Conservation (phyloP, 2,797 vertebrate genomes). For the Petrocephalus schoutedeni region DNA sequence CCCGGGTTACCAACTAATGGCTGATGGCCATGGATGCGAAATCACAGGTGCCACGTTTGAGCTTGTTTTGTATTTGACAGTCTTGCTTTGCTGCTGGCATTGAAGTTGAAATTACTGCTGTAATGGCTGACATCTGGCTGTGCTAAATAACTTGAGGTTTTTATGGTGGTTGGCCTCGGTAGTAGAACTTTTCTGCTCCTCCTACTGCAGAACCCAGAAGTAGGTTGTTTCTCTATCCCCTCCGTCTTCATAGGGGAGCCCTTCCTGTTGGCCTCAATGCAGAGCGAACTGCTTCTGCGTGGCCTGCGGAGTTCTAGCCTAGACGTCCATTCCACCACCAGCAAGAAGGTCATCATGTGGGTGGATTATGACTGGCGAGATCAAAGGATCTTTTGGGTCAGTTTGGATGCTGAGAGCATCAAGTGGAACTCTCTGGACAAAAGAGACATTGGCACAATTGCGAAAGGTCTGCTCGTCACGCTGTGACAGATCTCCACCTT, state of each 20-base stretch:
- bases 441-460: conserved; percentile 64
- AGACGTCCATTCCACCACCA: conserved; percentile 56
- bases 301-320: conserved; percentile 65
- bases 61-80: background rate
- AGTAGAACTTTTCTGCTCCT: background rate
- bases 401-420: conserved; percentile 76
- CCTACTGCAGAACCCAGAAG: background rate
- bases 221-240: background rate
- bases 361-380: conserved; percentile 76
- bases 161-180: background rate
- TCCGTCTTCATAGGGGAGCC: conserved; percentile 66
- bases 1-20: conserved; percentile 73
- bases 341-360: conserved; percentile 68
- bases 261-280: conserved; percentile 71
- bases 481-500: background rate
- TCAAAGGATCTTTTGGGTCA: conserved; percentile 80
- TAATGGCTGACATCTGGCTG: background rate
- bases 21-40: conserved; percentile 72
- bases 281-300: conserved; percentile 69
- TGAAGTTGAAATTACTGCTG: background rate
- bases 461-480: conserved; percentile 69
- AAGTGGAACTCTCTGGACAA: conserved; percentile 69
- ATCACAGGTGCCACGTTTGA: conserved; percentile 60
- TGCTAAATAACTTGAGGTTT: background rate
- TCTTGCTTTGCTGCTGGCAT: background rate